Evolutionary conservation across 2,888 invertebrate species (phyloP), one percentile per base, ranked within the genome.

Genomic region (Eupithecia inturbata): DNA sequence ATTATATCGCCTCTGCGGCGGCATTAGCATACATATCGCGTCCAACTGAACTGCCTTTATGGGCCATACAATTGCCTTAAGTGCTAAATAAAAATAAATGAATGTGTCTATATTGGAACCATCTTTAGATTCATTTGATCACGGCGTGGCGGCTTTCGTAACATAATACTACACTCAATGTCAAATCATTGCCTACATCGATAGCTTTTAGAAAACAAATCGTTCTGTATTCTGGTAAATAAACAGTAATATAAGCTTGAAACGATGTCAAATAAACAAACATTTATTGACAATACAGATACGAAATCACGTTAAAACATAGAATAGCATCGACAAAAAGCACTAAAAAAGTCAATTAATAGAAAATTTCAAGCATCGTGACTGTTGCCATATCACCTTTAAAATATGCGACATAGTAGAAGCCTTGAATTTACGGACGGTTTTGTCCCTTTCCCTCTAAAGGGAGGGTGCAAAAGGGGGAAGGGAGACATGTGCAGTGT

Each of bases 21-120:
- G 81, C 86, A 92, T 93, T 91, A 92, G 88, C 90, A 92, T 92
- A 92, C 87, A 91, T 91, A 92, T 92, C 87, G 86, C 88, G 89
- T 90, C 84, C 87, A 86, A 87, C 87, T 84, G 84, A 87, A 87
- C 85, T 87, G 82, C 83, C 85, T 89, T 90, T 90, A 92, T 88
- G 83, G 85, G 80, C 85, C 83, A 86, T 89, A 84, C 86, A 87
- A 92, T 90, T 82, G 88, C 85, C 90, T 92, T 91, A 91, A 90
- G 89, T 78, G 79, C 81, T 80, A 82, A 87, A 92, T 92, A 92
- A 91, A 93, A 92, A 91, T 87, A 88, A 91, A 93, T 87, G 88
- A 82, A 85, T 82, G 84, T 87, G 22, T 66, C 66, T 66, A 84
- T 87, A 88, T 87, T 86, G 81, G 79, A 80, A 81, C 80, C 82